Percentiles rank a stretch among this genome's conserved stretches.
Evolutionary conservation across 1,140 invertebrate species (phyloP).

Genomic region (Aphelenchoides besseyi): DNA sequence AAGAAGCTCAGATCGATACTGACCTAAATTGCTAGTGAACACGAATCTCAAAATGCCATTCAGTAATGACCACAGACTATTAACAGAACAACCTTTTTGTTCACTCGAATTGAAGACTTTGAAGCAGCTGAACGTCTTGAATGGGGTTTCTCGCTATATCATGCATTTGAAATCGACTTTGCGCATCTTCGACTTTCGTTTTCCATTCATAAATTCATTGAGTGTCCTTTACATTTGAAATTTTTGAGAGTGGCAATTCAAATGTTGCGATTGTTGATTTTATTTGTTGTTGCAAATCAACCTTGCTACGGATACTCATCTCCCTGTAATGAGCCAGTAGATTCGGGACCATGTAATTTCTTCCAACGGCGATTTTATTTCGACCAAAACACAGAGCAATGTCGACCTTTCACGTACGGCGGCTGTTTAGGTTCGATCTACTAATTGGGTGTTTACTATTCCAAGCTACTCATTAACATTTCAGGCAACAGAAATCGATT

Average conservation of each 20-base stretch:
- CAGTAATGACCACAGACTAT: too few species aligned
- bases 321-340: background rate
- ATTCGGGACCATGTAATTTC: slow-evolving; percentile 50
- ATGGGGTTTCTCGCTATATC: too few species aligned
- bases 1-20: too few species aligned
- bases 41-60: too few species aligned
- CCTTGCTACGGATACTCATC: background rate
- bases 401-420: slow-evolving; percentile 56
- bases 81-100: too few species aligned
- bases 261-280: background rate
- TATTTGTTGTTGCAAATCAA: too few species aligned
- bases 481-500: slow-evolving; percentile 52
- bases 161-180: background rate
- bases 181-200: background rate
- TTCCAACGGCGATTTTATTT: slow-evolving; percentile 49
- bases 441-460: background rate
- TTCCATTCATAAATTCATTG: background rate
- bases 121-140: too few species aligned
- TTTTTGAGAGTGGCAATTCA: background rate
- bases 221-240: background rate
- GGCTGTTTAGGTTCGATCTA: slow-evolving; percentile 14
- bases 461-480: slow-evolving; percentile 45
- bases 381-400: slow-evolving; percentile 37
- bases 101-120: too few species aligned
- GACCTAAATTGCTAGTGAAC: too few species aligned